Evolutionary conservation across 2,797 vertebrate species (phyloP), one percentile per base, ranked within the genome.

Genomic region (Clarias laeviceps): DNA sequence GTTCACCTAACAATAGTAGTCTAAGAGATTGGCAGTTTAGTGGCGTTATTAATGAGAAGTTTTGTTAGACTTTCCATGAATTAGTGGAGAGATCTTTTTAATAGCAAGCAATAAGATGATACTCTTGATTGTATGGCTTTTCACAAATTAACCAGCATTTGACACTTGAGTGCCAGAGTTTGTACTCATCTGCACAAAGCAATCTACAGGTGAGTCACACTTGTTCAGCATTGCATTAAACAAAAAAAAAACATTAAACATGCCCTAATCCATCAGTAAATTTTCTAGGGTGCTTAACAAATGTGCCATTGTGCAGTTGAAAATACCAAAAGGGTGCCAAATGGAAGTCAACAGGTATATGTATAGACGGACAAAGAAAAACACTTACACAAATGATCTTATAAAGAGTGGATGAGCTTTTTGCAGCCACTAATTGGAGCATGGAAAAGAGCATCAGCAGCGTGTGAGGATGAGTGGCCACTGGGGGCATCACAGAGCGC

Each of bases 371-470:
- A 81, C 77, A 62, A 72, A 76, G 68, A 65, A 50, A 61, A 72
- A 54, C 85, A 62, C 76, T 76, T 74, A 85, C 69, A 87, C 82
- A 86, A 79, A 86, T 65, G 76, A 74, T 82, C 74, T 83, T 68
- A 81, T 82, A 88, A 85, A 87, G 68, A 79, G 82, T 73, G 81
- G 87, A 87, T 85, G 56, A 83, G 85, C 66, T 59, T 89, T 89
- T 88, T 85, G 85, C 86, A 84, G 86, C 64, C 79, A 85, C 86
- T 89, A 89, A 90, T 84, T 89, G 90, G 87, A 88, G 88, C 87
- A 29, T 89, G 87, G 88, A 85, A 87, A 88, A 89, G 88, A 89
- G 77, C 84, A 88, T 88, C 83, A 84, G 81, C 73, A 87, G 79
- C 80, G 68, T 59, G 50, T 85, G 87, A 87, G 88, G 88, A 87